Conservation (phyloP, 2,888 invertebrate species). For the Diaphora mendica region DNA sequence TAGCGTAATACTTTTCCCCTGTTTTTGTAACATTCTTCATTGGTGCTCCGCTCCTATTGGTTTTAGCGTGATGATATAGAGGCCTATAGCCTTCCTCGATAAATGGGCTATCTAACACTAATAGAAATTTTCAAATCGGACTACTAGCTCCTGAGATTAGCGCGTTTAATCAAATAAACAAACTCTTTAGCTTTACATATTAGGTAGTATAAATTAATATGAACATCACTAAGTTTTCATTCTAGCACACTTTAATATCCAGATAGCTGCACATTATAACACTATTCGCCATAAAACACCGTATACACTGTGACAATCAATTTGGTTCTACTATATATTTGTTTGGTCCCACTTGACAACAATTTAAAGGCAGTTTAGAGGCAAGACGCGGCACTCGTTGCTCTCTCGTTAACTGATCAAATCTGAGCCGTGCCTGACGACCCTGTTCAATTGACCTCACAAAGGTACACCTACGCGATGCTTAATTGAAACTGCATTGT, state of each 20-base stretch:
- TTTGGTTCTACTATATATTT: neutral
- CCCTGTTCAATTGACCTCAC: slow-evolving; percentile 42
- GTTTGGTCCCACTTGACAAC: neutral
- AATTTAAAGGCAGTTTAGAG: neutral
- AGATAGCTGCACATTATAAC: neutral
- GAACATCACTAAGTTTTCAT: neutral
- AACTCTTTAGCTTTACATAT: too few species aligned
- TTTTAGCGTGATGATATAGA: too few species aligned
- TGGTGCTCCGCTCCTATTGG: too few species aligned
- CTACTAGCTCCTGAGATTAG: too few species aligned
- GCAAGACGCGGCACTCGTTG: slow-evolving; percentile 7
- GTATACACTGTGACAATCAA: neutral
- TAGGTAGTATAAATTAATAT: too few species aligned
- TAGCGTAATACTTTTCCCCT: too few species aligned
- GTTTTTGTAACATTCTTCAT: too few species aligned
- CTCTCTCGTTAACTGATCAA: slow-evolving; percentile 30
- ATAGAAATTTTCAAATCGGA: too few species aligned
- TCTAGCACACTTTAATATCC: neutral
- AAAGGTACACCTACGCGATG: slow-evolving; percentile 39
- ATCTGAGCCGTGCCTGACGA: slow-evolving; percentile 22
- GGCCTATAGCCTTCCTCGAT: too few species aligned
- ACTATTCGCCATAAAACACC: neutral
- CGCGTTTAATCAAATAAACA: too few species aligned
- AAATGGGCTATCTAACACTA: too few species aligned
- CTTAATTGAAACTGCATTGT: slow-evolving; percentile 33